These are phyloP conservation scores for Channallabes apus DNA, from an alignment of 2,797 vertebrate genomes.

Conservation along the genomic window DNA sequence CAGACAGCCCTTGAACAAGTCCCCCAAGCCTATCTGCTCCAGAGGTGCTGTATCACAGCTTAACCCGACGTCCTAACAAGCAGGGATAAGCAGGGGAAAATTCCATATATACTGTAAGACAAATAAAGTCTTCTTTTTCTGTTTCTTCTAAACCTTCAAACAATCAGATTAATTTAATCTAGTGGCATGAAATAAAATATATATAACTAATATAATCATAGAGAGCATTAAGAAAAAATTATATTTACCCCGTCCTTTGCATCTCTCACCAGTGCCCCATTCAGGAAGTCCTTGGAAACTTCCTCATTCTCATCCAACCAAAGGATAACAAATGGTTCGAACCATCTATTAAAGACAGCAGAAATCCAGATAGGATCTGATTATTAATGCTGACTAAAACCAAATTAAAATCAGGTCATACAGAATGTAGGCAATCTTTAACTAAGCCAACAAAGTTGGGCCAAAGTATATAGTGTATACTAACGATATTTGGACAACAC, in stretches of 20 bases:
- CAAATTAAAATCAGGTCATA: background rate
- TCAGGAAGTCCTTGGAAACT: conserved; percentile 93
- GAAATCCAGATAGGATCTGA: background rate
- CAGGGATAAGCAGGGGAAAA: too few species aligned
- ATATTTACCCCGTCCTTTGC: conserved; percentile 92
- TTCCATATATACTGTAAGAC: too few species aligned
- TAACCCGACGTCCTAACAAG: too few species aligned
- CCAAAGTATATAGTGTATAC: background rate
- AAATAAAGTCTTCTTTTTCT: too few species aligned
- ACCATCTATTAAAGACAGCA: conserved; percentile 79
- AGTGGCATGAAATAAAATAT: background rate
- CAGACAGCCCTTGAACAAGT: too few species aligned
- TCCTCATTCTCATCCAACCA: conserved; percentile 99
- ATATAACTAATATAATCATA: background rate
- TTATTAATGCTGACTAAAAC: background rate
- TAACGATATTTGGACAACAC: background rate
- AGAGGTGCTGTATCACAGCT: too few species aligned
- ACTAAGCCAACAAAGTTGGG: background rate
- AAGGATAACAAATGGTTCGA: conserved; percentile 95
- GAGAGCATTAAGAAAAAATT: background rate
- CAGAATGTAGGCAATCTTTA: background rate
- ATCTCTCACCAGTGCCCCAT: conserved; percentile 92
- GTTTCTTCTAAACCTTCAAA: background rate
- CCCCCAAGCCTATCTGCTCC: too few species aligned
- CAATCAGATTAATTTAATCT: background rate